These are phyloP conservation scores for Brachyptera putata DNA, from an alignment of 2,888 invertebrate species.

Conservation along the genomic window DNA sequence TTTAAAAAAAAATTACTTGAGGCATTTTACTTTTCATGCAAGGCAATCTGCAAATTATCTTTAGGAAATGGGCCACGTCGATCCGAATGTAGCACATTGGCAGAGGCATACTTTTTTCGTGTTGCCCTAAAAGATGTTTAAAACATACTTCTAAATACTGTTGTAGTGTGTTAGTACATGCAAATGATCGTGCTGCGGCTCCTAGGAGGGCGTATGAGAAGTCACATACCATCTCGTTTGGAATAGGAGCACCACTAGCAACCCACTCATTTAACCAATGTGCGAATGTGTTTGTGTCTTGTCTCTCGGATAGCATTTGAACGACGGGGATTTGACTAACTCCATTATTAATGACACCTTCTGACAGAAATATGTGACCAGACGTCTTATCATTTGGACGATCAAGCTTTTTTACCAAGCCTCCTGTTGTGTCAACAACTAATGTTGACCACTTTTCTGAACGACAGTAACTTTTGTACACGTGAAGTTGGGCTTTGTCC, in stretches of 20 bases:
- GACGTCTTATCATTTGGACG: slow-evolving; percentile 24
- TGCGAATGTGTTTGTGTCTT: slow-evolving; percentile 30
- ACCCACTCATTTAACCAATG: slow-evolving; percentile 34
- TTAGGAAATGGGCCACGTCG: slow-evolving; percentile 37
- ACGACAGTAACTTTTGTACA: slow-evolving; percentile 27
- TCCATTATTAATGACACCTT: slow-evolving; percentile 24
- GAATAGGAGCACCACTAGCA: slow-evolving; percentile 30
- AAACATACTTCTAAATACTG: neutral
- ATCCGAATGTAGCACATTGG: slow-evolving; percentile 29
- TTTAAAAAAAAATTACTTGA: too few relatives aligned
- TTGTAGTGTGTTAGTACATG: neutral
- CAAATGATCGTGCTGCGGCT: slow-evolving; percentile 32
- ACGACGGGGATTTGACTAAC: slow-evolving; percentile 36
- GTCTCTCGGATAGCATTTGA: slow-evolving; percentile 34
- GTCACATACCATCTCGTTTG: slow-evolving; percentile 34
- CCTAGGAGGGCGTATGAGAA: slow-evolving; percentile 32
- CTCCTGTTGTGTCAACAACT: slow-evolving; percentile 33
- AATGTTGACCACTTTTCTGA: slow-evolving; percentile 9
- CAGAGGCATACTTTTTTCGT: neutral
- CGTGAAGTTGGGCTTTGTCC: slow-evolving; percentile 30
- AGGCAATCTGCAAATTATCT: slow-evolving; percentile 26
- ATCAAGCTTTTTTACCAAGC: slow-evolving; percentile 23
- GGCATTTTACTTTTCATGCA: neutral
- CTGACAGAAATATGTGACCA: slow-evolving; percentile 32
- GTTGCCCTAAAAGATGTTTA: neutral